Evolutionary conservation across 2,113 vertebrate genomes (phyloP).

Genomic region (Lepisosteus oculatus): DNA sequence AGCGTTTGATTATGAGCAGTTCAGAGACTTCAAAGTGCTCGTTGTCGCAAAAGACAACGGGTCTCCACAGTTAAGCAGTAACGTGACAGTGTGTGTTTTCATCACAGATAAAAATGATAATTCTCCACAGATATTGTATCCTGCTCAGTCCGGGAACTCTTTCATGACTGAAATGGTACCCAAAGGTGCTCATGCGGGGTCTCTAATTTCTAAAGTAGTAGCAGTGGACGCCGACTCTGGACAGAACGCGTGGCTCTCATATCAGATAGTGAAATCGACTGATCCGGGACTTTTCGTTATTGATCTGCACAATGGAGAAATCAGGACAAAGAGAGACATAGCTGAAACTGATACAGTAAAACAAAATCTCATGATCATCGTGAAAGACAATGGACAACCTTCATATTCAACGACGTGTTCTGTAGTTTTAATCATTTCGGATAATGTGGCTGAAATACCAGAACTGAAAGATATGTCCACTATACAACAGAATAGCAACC

Average conservation of each 20-base stretch:
- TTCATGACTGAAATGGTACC: no score
- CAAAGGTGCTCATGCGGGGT: conserved; percentile 23
- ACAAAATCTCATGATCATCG: conserved; percentile 43
- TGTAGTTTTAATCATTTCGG: conserved; percentile 54
- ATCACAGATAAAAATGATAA: neutral
- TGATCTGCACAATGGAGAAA: conserved; percentile 16
- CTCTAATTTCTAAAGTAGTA: conserved; percentile 47
- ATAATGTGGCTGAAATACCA: conserved; percentile 45
- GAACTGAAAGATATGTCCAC: conserved; percentile 1
- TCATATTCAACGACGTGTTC: conserved; percentile 56
- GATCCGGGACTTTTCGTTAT: conserved; percentile 19
- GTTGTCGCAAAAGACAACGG: conserved; percentile 9
- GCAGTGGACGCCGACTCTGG: conserved; percentile 24
- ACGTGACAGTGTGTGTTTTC: conserved; percentile 33
- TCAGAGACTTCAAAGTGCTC: conserved; percentile 6
- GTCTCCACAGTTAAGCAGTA: neutral
- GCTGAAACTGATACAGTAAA: conserved; percentile 35
- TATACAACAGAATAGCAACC: conserved; percentile 3
- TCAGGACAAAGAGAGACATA: conserved; percentile 11
- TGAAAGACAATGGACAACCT: conserved; percentile 48
- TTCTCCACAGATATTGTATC: no score
- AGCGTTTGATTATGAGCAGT: conserved; percentile 11
- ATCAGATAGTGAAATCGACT: conserved; percentile 25
- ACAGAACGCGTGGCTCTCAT: conserved; percentile 21
- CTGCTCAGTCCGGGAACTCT: no score